phyloP scores from a whole-genome alignment of 2,888 invertebrate genomes.

The Alcis repandata region DNA sequence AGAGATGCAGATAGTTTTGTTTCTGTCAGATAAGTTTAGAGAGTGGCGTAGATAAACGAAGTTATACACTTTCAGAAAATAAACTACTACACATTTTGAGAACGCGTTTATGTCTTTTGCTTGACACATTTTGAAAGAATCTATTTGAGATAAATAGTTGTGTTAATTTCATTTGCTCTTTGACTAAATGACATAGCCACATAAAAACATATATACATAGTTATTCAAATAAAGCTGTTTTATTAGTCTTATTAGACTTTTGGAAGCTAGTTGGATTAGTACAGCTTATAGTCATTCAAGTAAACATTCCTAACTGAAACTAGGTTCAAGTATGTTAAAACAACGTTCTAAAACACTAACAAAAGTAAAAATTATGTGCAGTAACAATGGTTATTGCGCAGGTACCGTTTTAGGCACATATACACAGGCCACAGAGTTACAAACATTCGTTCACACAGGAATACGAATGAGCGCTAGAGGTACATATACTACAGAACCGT shows the following conservation, averaged over 20 bases:
- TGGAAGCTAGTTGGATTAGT: neutral
- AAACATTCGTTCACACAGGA: conserved; percentile 1
- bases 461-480: neutral
- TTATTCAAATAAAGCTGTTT: too few species aligned
- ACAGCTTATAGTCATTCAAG: neutral
- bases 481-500: conserved; percentile 6
- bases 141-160: too few species aligned
- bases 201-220: too few species aligned
- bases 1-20: too few species aligned
- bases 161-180: too few species aligned
- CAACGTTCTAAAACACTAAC: neutral
- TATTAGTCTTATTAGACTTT: too few species aligned
- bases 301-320: neutral
- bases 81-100: neutral
- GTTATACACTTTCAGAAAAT: neutral
- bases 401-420: too few species aligned
- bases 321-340: neutral
- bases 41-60: too few species aligned
- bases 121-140: neutral
- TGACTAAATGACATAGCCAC: too few species aligned
- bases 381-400: too few species aligned
- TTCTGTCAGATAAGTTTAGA: too few species aligned
- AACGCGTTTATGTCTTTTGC: conserved; percentile 32
- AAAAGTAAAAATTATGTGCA: too few species aligned
- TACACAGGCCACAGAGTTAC: neutral